Percentiles rank a stretch among this genome's conserved stretches.
Evolutionary conservation across 2,888 invertebrate genomes (phyloP).

Genomic region (Rhorus exstirpatorius): DNA sequence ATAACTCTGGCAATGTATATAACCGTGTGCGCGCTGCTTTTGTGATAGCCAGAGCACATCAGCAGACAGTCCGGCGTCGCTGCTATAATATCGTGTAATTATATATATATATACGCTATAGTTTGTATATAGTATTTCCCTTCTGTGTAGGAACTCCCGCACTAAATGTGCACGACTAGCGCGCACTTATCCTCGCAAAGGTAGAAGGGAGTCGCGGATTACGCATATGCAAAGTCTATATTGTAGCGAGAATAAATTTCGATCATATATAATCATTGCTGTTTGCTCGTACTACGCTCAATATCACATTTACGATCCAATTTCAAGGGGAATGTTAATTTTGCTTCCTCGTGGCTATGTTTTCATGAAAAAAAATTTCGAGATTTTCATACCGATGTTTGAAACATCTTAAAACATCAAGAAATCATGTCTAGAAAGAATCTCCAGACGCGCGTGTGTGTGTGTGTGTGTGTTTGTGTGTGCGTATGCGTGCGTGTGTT

Average conservation of each 20-base stretch:
- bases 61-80: slow-evolving; percentile 72
- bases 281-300: not conserved
- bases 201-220: not conserved
- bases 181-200: not conserved
- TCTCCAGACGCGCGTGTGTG: too few relatives aligned
- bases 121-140: not conserved
- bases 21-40: slow-evolving; percentile 28
- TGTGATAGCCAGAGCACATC: slow-evolving; percentile 51
- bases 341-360: too few relatives aligned
- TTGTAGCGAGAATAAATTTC: not conserved
- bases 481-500: too few relatives aligned
- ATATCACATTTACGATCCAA: slow-evolving; percentile 34
- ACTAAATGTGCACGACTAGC: not conserved
- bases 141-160: not conserved
- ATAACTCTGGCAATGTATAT: slow-evolving; percentile 18
- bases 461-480: too few relatives aligned
- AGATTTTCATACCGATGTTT: too few relatives aligned
- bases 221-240: not conserved
- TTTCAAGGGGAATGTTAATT: too few relatives aligned
- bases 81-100: slow-evolving; percentile 32
- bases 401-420: too few relatives aligned
- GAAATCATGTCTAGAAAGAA: too few relatives aligned
- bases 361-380: too few relatives aligned
- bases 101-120: not conserved
- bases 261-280: slow-evolving; percentile 6